Evolutionary conservation across 2,888 invertebrate genomes (phyloP).

Genomic region (Phortica okadai): DNA sequence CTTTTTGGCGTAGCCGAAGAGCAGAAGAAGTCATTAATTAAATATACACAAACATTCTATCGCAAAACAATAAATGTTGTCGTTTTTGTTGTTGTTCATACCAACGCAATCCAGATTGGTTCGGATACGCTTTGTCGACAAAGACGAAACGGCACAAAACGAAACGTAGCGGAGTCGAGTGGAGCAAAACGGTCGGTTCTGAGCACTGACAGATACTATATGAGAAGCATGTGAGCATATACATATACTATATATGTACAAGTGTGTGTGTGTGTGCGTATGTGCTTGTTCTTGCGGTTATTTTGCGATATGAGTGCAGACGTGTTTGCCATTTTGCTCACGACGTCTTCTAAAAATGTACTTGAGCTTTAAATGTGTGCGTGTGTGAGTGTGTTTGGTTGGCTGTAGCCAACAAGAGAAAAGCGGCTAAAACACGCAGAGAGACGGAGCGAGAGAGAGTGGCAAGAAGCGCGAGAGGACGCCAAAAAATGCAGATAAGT

Average conservation of each 20-base stretch:
- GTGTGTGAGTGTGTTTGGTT: not conserved
- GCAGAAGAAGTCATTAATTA: conserved; percentile 9
- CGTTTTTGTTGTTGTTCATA: conserved; percentile 43
- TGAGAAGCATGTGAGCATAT: not conserved
- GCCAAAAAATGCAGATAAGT: conserved; percentile 19
- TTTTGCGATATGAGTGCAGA: conserved; percentile 25
- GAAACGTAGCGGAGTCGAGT: not conserved
- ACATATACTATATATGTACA: not conserved
- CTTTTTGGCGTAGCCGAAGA: too few species aligned
- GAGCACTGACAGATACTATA: not conserved
- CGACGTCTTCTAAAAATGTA: conserved; percentile 15
- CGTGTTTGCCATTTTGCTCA: conserved; percentile 7
- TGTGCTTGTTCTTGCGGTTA: not conserved
- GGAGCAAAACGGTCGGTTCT: not conserved
- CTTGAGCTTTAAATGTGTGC: conserved; percentile 17
- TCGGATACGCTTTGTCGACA: conserved; percentile 42
- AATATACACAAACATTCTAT: conserved; percentile 43
- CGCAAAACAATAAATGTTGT: conserved; percentile 45
- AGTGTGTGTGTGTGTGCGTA: not conserved
- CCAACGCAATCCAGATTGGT: conserved; percentile 55
- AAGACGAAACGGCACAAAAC: conserved; percentile 3
- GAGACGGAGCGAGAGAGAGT: not conserved
- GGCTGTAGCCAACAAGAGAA: not conserved
- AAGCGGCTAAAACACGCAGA: not conserved
- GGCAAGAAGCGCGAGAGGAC: not conserved